These are phyloP conservation scores for Glaucopsyche alexis DNA, from an alignment of 2,888 invertebrate species.

Conservation along the genomic window DNA sequence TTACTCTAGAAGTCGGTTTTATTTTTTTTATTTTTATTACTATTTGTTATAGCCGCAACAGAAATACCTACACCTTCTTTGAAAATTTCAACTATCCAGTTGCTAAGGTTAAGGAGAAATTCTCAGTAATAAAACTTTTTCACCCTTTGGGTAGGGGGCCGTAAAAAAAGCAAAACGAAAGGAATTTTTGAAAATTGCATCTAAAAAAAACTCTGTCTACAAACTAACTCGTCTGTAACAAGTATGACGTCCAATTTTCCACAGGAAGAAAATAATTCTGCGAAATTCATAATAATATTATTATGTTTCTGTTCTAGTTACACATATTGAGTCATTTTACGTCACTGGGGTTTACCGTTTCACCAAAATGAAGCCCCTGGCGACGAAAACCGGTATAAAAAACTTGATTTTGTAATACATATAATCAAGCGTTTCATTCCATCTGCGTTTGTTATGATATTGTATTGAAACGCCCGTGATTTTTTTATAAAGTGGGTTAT, in stretches of 20 bases:
- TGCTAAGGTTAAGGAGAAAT: too few species aligned
- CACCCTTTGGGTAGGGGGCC: too few species aligned
- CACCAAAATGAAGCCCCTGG: conserved; percentile 18
- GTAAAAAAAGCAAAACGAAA: too few species aligned
- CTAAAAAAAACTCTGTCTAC: too few species aligned
- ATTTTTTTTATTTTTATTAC: too few species aligned
- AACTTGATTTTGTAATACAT: conserved; percentile 23
- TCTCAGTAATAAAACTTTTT: too few species aligned
- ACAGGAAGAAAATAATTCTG: background rate
- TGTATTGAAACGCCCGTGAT: background rate
- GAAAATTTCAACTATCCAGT: too few species aligned
- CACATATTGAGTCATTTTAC: conserved; percentile 7
- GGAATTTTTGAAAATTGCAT: too few species aligned
- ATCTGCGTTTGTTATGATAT: background rate
- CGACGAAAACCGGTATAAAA: conserved; percentile 25
- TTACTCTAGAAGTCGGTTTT: too few species aligned
- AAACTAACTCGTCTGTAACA: too few species aligned
- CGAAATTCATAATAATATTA: background rate
- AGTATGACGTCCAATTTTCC: background rate
- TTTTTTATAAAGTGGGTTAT: background rate
- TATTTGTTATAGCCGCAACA: too few species aligned
- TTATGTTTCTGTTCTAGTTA: background rate
- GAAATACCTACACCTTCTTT: too few species aligned
- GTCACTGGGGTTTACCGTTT: conserved; percentile 32
- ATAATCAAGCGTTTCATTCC: background rate